Base-by-base conservation (phyloP, 1,140 invertebrate genomes). In the Diprion similis region DNA sequence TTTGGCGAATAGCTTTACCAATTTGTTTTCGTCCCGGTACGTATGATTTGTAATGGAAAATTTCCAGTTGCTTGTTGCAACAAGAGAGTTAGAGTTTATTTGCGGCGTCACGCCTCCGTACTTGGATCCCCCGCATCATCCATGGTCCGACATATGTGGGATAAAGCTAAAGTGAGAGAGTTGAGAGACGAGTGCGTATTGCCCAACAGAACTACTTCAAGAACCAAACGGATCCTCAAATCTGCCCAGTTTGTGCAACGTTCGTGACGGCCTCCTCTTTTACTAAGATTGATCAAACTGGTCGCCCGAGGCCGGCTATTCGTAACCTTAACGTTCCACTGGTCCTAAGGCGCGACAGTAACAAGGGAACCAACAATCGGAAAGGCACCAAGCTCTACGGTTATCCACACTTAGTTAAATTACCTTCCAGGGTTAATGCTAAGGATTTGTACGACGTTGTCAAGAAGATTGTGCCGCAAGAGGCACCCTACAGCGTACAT, bases 311-410 rank as follows among this genome's bases (percentile, higher is more conserved):
- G 75, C 83, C 83, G 11, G 81, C 80, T 8, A 68, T 85, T 65
- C 89, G 90, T 81, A 88, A 91, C 74, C 78, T 92, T n/a, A 88
- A 89, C 66, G 87, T 92, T 10, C 89, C 91, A 1, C 78, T 93
- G 15, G 87, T 92, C 2, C 88, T 91, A 75, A 87, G 90, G 10
- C 82, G 89, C 71, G 90, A 91, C 74, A 83, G 87, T 7, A 83
- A 88, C 15, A 89, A 91, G 75, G 86, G 86, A 1, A 88, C 90
- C 46, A 90, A 91, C 71, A 91, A 91, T 75, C 84, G 85, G 59
- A 87, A 85, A 51, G 76, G 80, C 65, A 87, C 87, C 8, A 85
- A 87, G 69, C 84, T 92, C 8, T 90, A 92, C 79, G 91, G 91
- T 66, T 88, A 92, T 82, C 92, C 92, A 1, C 83, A 87, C 72